Conservation (phyloP, 2,888 invertebrate species). For the Ecliptopera silaceata region DNA sequence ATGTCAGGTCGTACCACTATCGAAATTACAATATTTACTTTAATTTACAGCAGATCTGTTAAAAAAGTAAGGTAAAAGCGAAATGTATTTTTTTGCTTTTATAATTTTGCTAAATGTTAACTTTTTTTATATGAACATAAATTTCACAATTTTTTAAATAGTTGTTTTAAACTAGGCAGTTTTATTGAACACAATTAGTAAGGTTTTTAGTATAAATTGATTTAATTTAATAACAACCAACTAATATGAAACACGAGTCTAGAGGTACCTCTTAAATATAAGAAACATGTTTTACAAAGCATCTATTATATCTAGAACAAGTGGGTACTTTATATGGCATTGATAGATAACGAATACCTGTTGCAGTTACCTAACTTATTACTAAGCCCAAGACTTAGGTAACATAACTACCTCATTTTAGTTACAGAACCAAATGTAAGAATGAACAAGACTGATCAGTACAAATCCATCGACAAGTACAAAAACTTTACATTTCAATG, state of each 20-base stretch:
- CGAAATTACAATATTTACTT: too few species aligned
- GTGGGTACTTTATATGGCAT: not conserved
- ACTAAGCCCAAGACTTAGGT: slow-evolving; percentile 26
- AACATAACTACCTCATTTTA: slow-evolving; percentile 62
- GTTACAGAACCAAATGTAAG: slow-evolving; percentile 53
- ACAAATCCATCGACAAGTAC: slow-evolving; percentile 73
- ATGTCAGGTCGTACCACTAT: too few species aligned
- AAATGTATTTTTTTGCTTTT: not conserved
- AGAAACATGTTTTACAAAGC: too few species aligned
- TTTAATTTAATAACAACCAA: too few species aligned
- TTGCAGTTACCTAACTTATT: slow-evolving; percentile 3
- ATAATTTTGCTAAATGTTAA: too few species aligned
- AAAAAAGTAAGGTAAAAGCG: not conserved
- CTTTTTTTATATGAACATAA: too few species aligned
- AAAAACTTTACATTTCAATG: slow-evolving; percentile 57
- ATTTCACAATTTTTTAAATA: too few species aligned
- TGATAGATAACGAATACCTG: not conserved
- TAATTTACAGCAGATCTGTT: too few species aligned
- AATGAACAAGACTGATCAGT: slow-evolving; percentile 77
- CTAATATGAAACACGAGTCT: not conserved
- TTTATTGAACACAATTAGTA: too few species aligned
- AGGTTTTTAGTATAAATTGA: too few species aligned
- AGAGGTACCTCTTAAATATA: not conserved
- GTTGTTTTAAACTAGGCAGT: too few species aligned
- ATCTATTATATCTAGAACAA: not conserved